Conservation (phyloP, 2,113 vertebrate species). For the Heloderma charlesbogerti region DNA sequence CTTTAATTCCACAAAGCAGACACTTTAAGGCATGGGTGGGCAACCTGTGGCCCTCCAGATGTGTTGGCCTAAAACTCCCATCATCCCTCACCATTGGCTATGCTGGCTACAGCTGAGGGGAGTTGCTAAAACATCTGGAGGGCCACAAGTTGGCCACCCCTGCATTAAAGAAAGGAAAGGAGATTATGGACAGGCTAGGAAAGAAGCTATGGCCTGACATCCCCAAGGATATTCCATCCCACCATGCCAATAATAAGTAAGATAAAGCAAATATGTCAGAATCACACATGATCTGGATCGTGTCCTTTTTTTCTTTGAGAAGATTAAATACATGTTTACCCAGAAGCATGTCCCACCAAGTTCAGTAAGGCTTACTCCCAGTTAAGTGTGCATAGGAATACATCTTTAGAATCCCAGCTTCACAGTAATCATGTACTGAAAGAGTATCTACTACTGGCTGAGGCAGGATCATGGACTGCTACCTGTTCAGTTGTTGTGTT, state of each 20-base stretch:
- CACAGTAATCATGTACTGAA: not conserved
- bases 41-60: too few relatives aligned
- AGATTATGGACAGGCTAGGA: not conserved
- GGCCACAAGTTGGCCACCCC: too few relatives aligned
- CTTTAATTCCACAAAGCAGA: not conserved
- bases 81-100: too few relatives aligned
- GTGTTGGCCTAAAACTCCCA: too few relatives aligned
- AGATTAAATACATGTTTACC: not conserved
- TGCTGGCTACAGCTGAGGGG: too few relatives aligned
- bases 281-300: not conserved
- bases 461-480: not conserved
- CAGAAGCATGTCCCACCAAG: not conserved
- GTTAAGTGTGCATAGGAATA: not conserved
- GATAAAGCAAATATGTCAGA: not conserved
- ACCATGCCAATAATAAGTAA: not conserved
- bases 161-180: not conserved
- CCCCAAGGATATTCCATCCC: not conserved
- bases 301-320: not conserved
- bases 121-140: too few relatives aligned
- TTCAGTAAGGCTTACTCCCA: not conserved
- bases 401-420: not conserved
- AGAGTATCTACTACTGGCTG: not conserved
- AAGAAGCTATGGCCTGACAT: not conserved
- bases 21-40: not conserved
- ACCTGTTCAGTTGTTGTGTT: not conserved